Percentiles rank a stretch among this genome's conserved stretches.
Conservation (phyloP, 2,888 invertebrate genomes). For the Ceraclea dissimilis region DNA sequence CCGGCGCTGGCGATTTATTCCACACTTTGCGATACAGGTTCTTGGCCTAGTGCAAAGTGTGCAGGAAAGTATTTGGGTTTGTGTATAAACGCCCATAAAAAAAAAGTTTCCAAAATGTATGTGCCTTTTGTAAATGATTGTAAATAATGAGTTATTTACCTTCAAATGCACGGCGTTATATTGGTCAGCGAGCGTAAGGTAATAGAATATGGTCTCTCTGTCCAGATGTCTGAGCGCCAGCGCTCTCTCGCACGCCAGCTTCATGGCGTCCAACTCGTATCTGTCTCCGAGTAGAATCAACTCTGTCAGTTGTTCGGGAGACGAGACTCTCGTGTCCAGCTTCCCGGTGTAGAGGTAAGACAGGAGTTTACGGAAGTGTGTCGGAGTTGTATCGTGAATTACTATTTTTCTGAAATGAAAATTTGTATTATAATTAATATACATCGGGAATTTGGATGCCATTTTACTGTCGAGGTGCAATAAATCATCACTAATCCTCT, state of each 20-base stretch:
- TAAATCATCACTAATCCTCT: too few species aligned
- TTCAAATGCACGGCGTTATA: constrained; percentile 50
- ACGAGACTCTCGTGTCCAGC: constrained; percentile 39
- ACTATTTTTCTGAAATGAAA: constrained; percentile 51
- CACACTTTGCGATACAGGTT: too few species aligned
- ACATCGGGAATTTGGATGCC: too few species aligned
- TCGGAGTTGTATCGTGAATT: constrained; percentile 57
- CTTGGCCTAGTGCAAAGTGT: too few species aligned
- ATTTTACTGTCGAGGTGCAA: too few species aligned
- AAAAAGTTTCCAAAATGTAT: too few species aligned
- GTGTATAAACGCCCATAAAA: too few species aligned
- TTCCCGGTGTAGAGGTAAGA: constrained; percentile 58
- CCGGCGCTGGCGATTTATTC: too few species aligned
- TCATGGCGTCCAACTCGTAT: constrained; percentile 54
- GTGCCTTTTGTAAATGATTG: too few species aligned
- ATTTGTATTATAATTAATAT: neutral
- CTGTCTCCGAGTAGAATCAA: constrained; percentile 57
- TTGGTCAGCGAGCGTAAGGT: constrained; percentile 59
- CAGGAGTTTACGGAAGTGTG: constrained; percentile 53
- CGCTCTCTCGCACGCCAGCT: constrained; percentile 55
- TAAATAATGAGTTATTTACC: too few species aligned
- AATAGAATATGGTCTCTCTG: constrained; percentile 55
- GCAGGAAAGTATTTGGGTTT: too few species aligned
- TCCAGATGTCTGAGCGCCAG: constrained; percentile 50
- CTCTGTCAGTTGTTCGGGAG: constrained; percentile 53